Evolutionary conservation across 1,140 invertebrate species (phyloP).

Genomic region (Procambarus clarkii): DNA sequence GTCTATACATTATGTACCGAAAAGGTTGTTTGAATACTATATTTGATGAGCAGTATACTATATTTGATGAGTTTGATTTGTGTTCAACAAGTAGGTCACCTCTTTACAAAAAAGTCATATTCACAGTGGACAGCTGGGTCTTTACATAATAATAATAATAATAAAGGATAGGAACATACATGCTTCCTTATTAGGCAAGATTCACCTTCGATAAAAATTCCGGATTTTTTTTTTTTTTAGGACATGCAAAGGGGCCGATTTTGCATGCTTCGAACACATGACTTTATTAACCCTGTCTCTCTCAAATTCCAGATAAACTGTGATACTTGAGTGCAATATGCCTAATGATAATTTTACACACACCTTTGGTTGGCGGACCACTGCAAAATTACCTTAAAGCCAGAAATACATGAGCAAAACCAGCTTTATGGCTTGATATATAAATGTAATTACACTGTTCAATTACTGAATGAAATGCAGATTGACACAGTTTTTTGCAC

Average conservation of each 20-base stretch:
- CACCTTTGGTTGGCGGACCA: neutral
- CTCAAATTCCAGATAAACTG: neutral
- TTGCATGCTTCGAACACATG: neutral
- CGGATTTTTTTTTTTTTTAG: neutral
- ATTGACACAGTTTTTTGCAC: neutral
- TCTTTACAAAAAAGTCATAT: constrained; percentile 31
- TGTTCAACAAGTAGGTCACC: constrained; percentile 27
- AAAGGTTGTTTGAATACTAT: too few species aligned
- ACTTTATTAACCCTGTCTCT: neutral
- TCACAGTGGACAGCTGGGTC: constrained; percentile 60
- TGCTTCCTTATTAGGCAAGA: constrained; percentile 46
- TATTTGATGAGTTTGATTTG: neutral
- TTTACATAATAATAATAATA: constrained; percentile 4
- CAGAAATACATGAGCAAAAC: constrained; percentile 33
- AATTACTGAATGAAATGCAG: neutral
- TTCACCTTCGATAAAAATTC: constrained; percentile 37
- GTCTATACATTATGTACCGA: too few species aligned
- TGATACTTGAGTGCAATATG: constrained; percentile 1
- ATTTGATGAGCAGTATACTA: neutral
- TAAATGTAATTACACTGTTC: constrained; percentile 1
- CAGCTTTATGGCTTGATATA: constrained; percentile 8
- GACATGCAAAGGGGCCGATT: neutral
- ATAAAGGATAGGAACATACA: constrained; percentile 50
- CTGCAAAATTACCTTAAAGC: constrained; percentile 17
- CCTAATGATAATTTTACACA: constrained; percentile 50